Conservation (phyloP, 2,797 vertebrate species). For the Fundulus diaphanus region DNA sequence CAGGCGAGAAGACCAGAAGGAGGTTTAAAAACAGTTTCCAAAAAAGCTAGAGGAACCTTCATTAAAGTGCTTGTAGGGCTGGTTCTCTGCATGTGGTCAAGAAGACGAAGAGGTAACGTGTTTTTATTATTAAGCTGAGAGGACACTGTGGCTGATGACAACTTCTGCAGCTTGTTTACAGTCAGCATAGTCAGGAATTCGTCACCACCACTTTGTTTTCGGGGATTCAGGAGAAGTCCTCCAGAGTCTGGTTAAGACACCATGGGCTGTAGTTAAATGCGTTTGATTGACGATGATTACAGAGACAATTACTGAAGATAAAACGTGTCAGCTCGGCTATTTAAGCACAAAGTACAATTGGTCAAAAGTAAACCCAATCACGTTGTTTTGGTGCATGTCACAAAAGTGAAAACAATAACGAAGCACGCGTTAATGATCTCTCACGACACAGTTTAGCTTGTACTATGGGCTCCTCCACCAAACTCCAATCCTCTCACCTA, state of each 20-base stretch:
- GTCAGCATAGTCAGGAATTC: background rate
- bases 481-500: no score
- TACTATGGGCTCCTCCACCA: background rate
- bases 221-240: background rate
- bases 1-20: slow-evolving; percentile 7
- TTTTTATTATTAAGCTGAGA: slow-evolving; percentile 5
- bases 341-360: background rate
- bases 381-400: background rate
- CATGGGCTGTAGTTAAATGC: background rate
- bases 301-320: background rate
- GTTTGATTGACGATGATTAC: background rate
- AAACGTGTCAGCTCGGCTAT: background rate
- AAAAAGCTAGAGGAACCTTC: slow-evolving; percentile 48
- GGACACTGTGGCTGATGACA: background rate
- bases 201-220: background rate
- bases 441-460: background rate
- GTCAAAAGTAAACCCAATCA: background rate
- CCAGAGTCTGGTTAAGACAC: background rate
- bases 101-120: background rate
- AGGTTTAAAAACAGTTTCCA: slow-evolving; percentile 52
- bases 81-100: slow-evolving; percentile 22
- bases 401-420: background rate
- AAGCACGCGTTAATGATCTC: background rate
- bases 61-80: slow-evolving; percentile 48
- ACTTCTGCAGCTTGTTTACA: background rate